Percentiles rank a stretch among this genome's conserved stretches.
These are phyloP conservation scores for Tor tambroides DNA, from an alignment of 2,113 vertebrate genomes.

Conservation along the genomic window DNA sequence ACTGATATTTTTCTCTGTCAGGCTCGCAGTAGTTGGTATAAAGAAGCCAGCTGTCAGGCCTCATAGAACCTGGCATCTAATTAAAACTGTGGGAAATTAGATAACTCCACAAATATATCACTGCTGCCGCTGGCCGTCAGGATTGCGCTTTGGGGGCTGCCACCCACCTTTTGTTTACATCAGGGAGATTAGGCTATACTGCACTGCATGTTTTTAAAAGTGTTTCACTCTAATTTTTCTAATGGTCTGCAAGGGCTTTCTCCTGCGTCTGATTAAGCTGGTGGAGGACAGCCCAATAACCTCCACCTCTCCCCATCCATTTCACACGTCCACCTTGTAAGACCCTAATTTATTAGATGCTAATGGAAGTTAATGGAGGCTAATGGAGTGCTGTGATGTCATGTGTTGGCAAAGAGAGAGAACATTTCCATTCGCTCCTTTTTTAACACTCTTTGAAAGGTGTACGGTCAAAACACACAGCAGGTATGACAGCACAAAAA, in stretches of 20 bases:
- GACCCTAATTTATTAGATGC: conserved; percentile 79
- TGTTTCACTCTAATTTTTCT: conserved; percentile 79
- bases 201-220: conserved; percentile 77
- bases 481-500: background rate
- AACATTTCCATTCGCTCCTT: conserved; percentile 60
- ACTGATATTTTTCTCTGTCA: conserved; percentile 96
- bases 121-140: conserved; percentile 89
- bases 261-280: conserved; percentile 69
- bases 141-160: conserved; percentile 77
- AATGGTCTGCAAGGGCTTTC: conserved; percentile 78
- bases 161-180: conserved; percentile 93
- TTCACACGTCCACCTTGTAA: conserved; percentile 71
- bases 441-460: conserved; percentile 14
- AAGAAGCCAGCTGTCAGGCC: conserved; percentile 92
- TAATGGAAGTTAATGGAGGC: conserved; percentile 73
- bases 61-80: conserved; percentile 93
- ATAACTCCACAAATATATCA: conserved; percentile 98
- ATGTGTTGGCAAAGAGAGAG: conserved; percentile 69
- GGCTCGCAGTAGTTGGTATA: conserved; percentile 88
- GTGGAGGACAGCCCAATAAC: conserved; percentile 64
- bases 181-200: conserved; percentile 80
- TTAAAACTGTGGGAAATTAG: conserved; percentile 99
- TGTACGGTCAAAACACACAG: background rate
- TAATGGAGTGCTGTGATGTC: conserved; percentile 74
- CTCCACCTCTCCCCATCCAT: conserved; percentile 28